A percentile compares a stretch with the other conserved stretches of the same genome.
Evolutionary conservation across 2,797 vertebrate species (phyloP).

Genomic region (Caiman crocodilus): DNA sequence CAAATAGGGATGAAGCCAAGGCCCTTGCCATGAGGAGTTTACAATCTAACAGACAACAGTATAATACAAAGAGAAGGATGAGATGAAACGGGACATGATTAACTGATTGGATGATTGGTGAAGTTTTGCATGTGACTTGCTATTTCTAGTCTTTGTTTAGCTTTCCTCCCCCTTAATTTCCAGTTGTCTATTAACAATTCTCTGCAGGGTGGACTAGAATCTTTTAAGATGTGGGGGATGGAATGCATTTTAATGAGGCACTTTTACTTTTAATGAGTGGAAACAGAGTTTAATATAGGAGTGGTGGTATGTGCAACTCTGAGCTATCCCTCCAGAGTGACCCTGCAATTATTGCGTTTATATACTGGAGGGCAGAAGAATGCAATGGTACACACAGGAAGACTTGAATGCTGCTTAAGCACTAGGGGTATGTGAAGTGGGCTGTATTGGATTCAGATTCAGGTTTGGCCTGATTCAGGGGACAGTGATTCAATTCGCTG

Average conservation of each 20-base stretch:
- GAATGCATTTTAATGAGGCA: neutral
- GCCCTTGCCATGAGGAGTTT: neutral
- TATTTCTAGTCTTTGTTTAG: neutral
- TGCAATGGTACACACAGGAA: too few relatives aligned
- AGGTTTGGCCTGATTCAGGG: too few relatives aligned
- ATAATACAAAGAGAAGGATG: rapidly evolving
- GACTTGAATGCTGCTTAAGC: too few relatives aligned
- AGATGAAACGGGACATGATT: rapidly evolving
- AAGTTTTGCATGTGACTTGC: neutral
- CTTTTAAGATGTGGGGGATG: neutral
- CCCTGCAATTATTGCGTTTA: too few relatives aligned
- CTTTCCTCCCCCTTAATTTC: neutral
- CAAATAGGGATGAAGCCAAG: rapidly evolving
- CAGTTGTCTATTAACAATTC: neutral
- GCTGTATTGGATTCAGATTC: too few relatives aligned
- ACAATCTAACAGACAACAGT: rapidly evolving
- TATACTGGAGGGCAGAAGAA: too few relatives aligned
- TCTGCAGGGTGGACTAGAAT: neutral
- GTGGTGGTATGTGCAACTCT: too few relatives aligned
- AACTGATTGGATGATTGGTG: neutral
- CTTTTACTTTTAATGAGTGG: neutral
- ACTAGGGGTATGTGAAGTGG: too few relatives aligned
- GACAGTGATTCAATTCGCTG: too few relatives aligned
- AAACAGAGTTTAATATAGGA: neutral
- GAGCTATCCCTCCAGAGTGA: too few relatives aligned